These are phyloP conservation scores for Syndactyla subalaris DNA, from an alignment of 2,797 vertebrate genomes.

Conservation along the genomic window DNA sequence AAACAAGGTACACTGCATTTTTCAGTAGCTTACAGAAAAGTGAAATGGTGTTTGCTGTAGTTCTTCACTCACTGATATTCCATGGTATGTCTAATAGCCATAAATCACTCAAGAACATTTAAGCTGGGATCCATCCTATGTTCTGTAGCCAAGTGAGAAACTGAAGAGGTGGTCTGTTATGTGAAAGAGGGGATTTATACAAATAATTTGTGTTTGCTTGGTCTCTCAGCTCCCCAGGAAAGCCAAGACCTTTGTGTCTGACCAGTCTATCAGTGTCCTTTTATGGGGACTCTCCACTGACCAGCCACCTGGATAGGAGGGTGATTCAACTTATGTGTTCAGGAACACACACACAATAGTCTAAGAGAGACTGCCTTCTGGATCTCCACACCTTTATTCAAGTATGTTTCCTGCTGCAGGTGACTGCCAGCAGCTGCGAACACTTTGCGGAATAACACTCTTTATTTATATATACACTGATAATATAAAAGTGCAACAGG, in stretches of 20 bases:
- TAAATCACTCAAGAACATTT: background rate
- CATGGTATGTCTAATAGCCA: background rate
- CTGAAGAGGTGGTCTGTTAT: background rate
- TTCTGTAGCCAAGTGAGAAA: background rate
- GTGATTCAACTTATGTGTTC: background rate
- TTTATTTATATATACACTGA: background rate
- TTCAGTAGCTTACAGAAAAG: background rate
- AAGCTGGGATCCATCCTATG: background rate
- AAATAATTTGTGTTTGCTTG: background rate
- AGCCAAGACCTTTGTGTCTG: background rate
- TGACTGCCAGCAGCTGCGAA: accelerated
- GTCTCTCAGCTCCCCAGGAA: background rate
- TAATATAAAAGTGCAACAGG: background rate
- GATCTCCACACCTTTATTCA: accelerated
- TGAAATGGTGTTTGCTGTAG: background rate
- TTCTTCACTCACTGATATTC: background rate
- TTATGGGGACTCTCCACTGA: background rate
- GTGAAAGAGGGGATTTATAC: background rate
- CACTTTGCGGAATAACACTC: background rate
- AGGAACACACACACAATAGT: background rate
- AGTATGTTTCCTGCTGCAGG: accelerated
- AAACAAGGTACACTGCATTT: background rate
- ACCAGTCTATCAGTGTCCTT: accelerated
- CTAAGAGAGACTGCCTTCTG: accelerated
- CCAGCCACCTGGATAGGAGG: background rate